Evolutionary conservation across 2,797 vertebrate species (phyloP).

Genomic region (Sebastolobus altivelis): DNA sequence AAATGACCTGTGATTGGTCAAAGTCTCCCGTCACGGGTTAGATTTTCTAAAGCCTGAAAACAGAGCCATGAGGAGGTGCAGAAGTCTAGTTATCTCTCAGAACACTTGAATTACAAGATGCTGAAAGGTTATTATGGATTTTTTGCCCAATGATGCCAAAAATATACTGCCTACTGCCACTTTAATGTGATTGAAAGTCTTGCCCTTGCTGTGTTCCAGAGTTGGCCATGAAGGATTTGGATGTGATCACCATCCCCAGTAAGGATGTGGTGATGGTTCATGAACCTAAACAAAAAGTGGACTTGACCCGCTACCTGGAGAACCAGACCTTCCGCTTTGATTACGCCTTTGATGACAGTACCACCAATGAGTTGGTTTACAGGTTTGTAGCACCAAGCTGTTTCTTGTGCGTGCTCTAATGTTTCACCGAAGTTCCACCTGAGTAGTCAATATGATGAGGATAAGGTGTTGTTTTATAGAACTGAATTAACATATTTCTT

Average conservation of each 20-base stretch:
- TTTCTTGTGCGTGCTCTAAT: neutral
- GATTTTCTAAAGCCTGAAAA: too few relatives aligned
- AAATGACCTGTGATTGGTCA: too few relatives aligned
- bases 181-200: neutral
- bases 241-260: constrained; percentile 98
- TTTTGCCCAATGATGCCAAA: too few relatives aligned
- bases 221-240: constrained; percentile 93
- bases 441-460: neutral
- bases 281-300: constrained; percentile 98
- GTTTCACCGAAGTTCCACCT: neutral
- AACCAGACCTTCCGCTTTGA: constrained; percentile 99
- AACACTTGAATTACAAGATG: too few relatives aligned
- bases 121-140: too few relatives aligned
- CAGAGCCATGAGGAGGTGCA: too few relatives aligned
- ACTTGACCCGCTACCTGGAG: constrained; percentile 97
- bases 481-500: neutral
- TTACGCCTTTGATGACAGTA: constrained; percentile 96
- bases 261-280: constrained; percentile 99
- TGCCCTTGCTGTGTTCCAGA: constrained; percentile 82
- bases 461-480: neutral
- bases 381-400: constrained; percentile 80
- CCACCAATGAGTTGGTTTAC: constrained; percentile 99
- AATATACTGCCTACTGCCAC: too few relatives aligned
- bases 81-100: too few relatives aligned
- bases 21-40: too few relatives aligned